phyloP scores from a whole-genome alignment of 2,797 vertebrate species.

The Manis pentadactyla region DNA sequence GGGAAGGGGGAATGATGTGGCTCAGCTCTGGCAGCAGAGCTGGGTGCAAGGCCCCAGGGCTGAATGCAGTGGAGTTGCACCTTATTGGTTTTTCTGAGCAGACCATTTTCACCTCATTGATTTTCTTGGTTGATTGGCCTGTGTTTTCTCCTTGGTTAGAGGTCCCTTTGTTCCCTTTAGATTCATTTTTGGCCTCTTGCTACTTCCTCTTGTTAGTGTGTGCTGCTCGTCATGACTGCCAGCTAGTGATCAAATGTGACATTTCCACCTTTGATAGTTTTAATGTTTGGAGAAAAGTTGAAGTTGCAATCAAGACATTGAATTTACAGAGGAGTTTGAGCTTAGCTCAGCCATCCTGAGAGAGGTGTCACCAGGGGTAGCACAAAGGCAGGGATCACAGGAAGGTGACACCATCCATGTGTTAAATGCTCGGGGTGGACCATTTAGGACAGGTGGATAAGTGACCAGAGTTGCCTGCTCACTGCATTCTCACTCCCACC shows the following conservation, averaged over 20 bases:
- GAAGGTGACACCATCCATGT: neutral
- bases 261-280: conserved; percentile 35
- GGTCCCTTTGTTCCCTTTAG: conserved; percentile 63
- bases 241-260: conserved; percentile 58
- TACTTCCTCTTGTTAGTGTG: conserved; percentile 56
- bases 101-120: conserved; percentile 69
- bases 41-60: neutral
- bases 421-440: neutral
- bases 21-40: conserved; percentile 37
- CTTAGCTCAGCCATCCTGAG: neutral
- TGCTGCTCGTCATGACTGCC: conserved; percentile 33
- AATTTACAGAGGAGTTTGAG: neutral
- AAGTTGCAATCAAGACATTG: neutral
- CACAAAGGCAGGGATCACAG: neutral
- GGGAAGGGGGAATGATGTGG: neutral
- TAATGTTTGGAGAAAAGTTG: conserved; percentile 56
- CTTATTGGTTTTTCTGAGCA: conserved; percentile 73
- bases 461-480: neutral
- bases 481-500: neutral
- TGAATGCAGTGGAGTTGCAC: neutral
- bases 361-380: neutral
- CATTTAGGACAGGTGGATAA: neutral
- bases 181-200: conserved; percentile 63
- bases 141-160: conserved; percentile 70
- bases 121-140: conserved; percentile 70